phyloP scores from a whole-genome alignment of 1,140 invertebrate genomes.

The Drosophila willistoni region DNA sequence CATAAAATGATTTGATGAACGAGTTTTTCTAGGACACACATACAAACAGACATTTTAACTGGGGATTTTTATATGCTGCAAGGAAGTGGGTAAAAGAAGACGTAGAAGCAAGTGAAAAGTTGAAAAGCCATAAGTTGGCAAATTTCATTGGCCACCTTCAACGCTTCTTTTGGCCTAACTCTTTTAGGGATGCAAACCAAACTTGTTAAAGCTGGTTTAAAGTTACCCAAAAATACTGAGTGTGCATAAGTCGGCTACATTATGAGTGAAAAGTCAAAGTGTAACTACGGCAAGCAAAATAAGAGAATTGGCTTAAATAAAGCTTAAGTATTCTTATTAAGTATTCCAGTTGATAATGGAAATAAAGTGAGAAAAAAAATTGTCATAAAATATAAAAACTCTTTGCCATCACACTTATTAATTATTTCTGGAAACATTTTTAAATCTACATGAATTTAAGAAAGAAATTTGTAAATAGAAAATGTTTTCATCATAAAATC shows the following conservation, averaged over 20 bases:
- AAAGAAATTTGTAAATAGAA: too few species aligned
- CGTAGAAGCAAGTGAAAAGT: slow-evolving; percentile 12
- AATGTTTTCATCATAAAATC: too few species aligned
- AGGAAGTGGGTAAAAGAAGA: slow-evolving; percentile 26
- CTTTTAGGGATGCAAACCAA: too few species aligned
- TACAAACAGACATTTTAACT: slow-evolving; percentile 38
- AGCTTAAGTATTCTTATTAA: slow-evolving; percentile 1
- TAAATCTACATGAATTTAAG: too few species aligned
- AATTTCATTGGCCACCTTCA: slow-evolving; percentile 33
- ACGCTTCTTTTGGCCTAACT: neutral
- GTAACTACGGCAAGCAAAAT: neutral
- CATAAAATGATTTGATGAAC: slow-evolving; percentile 80
- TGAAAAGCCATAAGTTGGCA: slow-evolving; percentile 42
- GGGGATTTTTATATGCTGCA: slow-evolving; percentile 16
- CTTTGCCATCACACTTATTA: neutral
- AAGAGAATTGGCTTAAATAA: neutral
- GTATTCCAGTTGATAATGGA: neutral
- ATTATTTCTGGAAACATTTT: neutral
- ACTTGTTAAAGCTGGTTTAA: neutral
- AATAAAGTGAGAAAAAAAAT: neutral
- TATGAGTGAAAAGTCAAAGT: neutral
- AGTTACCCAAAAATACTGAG: slow-evolving; percentile 7
- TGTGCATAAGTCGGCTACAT: neutral
- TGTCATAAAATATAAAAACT: neutral
- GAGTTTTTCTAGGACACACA: slow-evolving; percentile 41